Evolutionary conservation across 1,140 invertebrate species (phyloP), one percentile per base, ranked within the genome.

Genomic region (Diachasmimorpha longicaudata): DNA sequence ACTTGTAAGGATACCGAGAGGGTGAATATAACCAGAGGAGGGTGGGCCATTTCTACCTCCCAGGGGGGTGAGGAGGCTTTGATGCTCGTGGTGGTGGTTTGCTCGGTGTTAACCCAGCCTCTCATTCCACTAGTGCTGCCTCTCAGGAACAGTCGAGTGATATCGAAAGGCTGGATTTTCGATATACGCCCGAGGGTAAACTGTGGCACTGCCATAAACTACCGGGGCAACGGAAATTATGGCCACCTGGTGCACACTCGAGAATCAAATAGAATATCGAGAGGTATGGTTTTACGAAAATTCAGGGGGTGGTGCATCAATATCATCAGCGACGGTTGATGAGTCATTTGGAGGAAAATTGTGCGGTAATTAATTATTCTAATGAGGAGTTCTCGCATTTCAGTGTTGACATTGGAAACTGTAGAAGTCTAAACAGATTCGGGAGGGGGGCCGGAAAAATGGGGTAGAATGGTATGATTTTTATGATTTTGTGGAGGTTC

Each of bases 191-290:
- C 6, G 19, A 13, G 42, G 42, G 39, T 44, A 63, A 63, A 63
- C 58, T 63, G 58, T 31, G 21, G 19, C 19, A 48, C 13, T 44
- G 42, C 44, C 66, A 68, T 69, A 69, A 74, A 74, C 23, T 52
- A 69, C 14, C 14, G 21, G 44, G 19, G 19, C 21, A n/a, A 58
- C 58, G 19, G 73, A 74, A 74, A 74, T 74, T 74, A 74, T 74
- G 66, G 31, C 23, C 73, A 74, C 73, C 73, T 68, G 73, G 73
- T 44, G 46, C 73, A 74, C 73, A 74, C 73, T 36, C 37, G 42
- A 52, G 66, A 74, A 52, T 74, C 66, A 44, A 69, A 74, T 69
- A 31, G 66, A 74, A 74, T 69, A 74, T 52, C 66, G 44, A 48
- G 66, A 69, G 58, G 58, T 31, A 31, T 31, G 31, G 31, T 31